phyloP scores from a whole-genome alignment of 2,797 vertebrate species.

The Pterois miles region DNA sequence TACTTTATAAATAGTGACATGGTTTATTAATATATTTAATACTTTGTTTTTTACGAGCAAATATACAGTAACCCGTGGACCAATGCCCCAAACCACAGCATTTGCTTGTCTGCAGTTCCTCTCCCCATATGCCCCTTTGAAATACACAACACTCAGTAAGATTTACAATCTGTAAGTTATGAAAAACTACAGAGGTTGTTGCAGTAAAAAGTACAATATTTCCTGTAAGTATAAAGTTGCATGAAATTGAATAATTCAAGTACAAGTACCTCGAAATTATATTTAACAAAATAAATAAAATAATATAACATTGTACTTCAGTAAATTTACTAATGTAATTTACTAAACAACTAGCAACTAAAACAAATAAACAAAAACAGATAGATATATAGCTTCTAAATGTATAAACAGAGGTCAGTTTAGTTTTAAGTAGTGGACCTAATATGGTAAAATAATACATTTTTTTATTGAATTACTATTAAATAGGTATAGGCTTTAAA shows the following conservation, averaged over 20 bases:
- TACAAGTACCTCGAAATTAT: background rate
- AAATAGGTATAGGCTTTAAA: background rate
- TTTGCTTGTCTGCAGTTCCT: background rate
- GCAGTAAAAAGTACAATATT: background rate
- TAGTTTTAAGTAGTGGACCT: background rate
- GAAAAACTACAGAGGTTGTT: background rate
- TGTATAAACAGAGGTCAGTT: background rate
- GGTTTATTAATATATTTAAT: background rate
- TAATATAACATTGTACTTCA: background rate
- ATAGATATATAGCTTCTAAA: background rate
- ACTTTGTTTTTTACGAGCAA: background rate
- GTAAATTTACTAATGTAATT: too few relatives aligned
- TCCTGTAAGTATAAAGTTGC: too few relatives aligned
- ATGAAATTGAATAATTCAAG: too few relatives aligned
- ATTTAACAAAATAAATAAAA: background rate
- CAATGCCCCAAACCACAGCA: background rate
- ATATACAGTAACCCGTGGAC: background rate
- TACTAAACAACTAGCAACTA: background rate
- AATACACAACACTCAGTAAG: background rate
- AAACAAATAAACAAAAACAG: background rate
- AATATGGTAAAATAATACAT: background rate
- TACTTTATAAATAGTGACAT: too few relatives aligned
- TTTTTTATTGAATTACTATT: background rate
- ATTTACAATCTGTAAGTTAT: background rate
- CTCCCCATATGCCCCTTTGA: background rate